phyloP scores from a whole-genome alignment of 2,888 invertebrate species.

The Eledona agricola region DNA sequence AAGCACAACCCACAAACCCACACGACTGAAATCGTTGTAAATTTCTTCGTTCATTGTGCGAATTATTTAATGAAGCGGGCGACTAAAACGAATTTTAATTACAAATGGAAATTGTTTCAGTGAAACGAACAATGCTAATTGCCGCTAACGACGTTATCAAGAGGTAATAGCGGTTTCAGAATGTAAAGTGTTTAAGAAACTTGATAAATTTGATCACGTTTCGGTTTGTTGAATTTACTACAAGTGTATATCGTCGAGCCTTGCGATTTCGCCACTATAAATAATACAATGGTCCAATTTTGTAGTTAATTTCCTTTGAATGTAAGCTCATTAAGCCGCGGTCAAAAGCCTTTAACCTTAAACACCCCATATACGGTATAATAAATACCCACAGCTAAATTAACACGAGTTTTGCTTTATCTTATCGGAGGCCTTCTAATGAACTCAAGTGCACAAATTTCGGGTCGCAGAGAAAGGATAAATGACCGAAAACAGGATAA shows the following conservation, averaged over 20 bases:
- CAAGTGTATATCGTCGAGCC: too few relatives aligned
- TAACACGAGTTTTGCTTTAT: constrained; percentile 42
- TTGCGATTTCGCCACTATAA: too few relatives aligned
- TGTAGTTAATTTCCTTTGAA: constrained; percentile 30
- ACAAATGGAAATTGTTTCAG: constrained; percentile 43
- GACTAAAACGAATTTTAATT: constrained; percentile 44
- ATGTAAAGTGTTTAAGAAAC: constrained; percentile 35
- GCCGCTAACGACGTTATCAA: constrained; percentile 52
- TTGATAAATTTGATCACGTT: constrained; percentile 23
- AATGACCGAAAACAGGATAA: too few relatives aligned
- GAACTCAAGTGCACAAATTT: constrained; percentile 35
- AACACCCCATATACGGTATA: constrained; percentile 24
- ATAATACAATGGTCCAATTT: constrained; percentile 28
- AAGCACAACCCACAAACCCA: too few relatives aligned
- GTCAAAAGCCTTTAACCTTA: constrained; percentile 27
- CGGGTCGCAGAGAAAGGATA: constrained; percentile 33
- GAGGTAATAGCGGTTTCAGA: constrained; percentile 42
- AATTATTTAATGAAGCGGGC: constrained; percentile 12
- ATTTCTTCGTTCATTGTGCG: too few relatives aligned
- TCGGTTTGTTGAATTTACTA: constrained; percentile 21
- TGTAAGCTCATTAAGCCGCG: constrained; percentile 29
- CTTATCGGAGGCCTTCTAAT: constrained; percentile 38
- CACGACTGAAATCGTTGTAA: too few relatives aligned
- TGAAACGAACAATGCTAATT: constrained; percentile 41
- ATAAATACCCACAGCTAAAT: constrained; percentile 41